Conservation (phyloP, 2,113 vertebrate species). For the Sprattus sprattus region DNA sequence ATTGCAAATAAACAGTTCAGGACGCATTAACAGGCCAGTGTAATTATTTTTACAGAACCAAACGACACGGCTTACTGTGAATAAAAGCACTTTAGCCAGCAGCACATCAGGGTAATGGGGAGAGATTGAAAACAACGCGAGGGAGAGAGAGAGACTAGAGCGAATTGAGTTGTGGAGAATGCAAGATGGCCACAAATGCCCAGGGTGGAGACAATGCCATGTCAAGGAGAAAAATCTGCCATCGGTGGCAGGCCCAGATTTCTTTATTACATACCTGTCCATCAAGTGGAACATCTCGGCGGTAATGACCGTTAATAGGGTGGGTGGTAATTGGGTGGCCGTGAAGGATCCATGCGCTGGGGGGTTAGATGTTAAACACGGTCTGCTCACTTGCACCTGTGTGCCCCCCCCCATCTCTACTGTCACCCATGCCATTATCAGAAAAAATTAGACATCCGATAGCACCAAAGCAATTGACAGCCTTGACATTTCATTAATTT, state of each 20-base stretch:
- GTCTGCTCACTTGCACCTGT: slow-evolving; percentile 54
- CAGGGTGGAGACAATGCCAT: slow-evolving; percentile 25
- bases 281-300: slow-evolving; percentile 46
- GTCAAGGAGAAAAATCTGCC: slow-evolving; percentile 44
- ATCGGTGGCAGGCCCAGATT: slow-evolving; percentile 34
- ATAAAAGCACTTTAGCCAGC: not conserved
- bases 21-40: not conserved
- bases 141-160: not conserved
- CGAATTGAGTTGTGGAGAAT: not conserved
- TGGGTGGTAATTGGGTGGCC: slow-evolving; percentile 51
- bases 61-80: slow-evolving; percentile 38
- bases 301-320: slow-evolving; percentile 57
- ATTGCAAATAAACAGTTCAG: not conserved
- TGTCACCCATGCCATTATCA: slow-evolving; percentile 54
- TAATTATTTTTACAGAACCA: slow-evolving; percentile 52
- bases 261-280: slow-evolving; percentile 57
- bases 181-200: slow-evolving; percentile 21
- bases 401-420: slow-evolving; percentile 28
- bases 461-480: slow-evolving; percentile 67
- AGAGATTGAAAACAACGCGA: not conserved
- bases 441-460: slow-evolving; percentile 63
- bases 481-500: slow-evolving; percentile 81
- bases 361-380: slow-evolving; percentile 53
- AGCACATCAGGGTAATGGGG: not conserved
- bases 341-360: slow-evolving; percentile 42